Base-by-base conservation (phyloP, 2,797 vertebrate species). In the Rousettus madagascariensis region DNA sequence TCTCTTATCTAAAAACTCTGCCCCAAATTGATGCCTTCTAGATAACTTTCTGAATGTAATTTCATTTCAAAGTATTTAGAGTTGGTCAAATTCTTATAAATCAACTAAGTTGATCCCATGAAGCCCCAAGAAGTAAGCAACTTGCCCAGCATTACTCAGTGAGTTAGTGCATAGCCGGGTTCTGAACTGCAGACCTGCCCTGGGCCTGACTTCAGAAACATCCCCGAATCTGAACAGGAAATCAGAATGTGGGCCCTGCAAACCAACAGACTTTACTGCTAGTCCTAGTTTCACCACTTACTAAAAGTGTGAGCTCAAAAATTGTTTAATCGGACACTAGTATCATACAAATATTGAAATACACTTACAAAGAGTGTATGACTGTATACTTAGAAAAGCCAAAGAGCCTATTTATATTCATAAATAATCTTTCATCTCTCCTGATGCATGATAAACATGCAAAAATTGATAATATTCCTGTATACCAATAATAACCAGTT, bases 1-100 rank as follows among this genome's bases (percentile, higher is more conserved):
- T 69, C 63, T 84, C 75, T 82, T 11, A 66, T 83, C 91, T 95
- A 41, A 83, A 86, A 72, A 28, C 79, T 55, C 84, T 55, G 65
- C 43, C 86, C 53, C n/a, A 41, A 15, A 36, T 12, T 41, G 84
- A 86, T 78, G 66, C 38, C 77, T 92, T 93, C 38, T 49, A 92
- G 85, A 93, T 74, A 93, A 92, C 6, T 28, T 85, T 38, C 46
- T 80, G 75, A 65, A 36, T 36, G 51, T 53, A 63, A 90, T 78
- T 90, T 28, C 11, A 53, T 90, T 96, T 97, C 65, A 19, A 28
- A 80, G 80, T 94, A 86, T 79, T 86, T 51, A 63, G 46, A 61
- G 36, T 28, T 63, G n/a, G 61, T 66, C 85, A 38, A 30, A 69
- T 90, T 94, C 96, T 92, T 87, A 95, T 86, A 96, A 94, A 77